A percentile compares a stretch with the other conserved stretches of the same genome.
phyloP scores from a whole-genome alignment of 2,113 vertebrate species.

The Cairina moschata region DNA sequence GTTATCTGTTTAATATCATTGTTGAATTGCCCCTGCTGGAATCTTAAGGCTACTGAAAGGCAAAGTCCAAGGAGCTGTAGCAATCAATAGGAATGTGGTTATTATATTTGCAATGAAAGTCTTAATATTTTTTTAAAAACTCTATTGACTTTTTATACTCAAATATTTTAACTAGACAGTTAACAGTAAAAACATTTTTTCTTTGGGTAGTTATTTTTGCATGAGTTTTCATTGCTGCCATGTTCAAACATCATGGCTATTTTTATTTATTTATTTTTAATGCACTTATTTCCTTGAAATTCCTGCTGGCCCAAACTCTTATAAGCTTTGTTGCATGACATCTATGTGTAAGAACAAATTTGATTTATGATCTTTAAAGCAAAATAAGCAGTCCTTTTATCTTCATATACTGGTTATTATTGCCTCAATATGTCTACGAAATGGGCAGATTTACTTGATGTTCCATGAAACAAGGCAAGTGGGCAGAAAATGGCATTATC shows the following conservation, averaged over 20 bases:
- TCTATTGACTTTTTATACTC: not conserved
- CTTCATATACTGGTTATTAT: not conserved
- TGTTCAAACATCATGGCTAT: not conserved
- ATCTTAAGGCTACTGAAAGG: not conserved
- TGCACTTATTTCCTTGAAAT: not conserved
- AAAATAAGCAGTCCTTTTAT: conserved; percentile 13
- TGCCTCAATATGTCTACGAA: not conserved
- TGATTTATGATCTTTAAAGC: not conserved
- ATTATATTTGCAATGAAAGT: not conserved
- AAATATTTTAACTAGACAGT: not conserved
- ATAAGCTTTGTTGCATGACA: not conserved
- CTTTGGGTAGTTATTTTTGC: not conserved
- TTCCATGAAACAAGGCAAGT: conserved; percentile 9
- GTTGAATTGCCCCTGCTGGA: not conserved
- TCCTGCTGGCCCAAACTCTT: not conserved
- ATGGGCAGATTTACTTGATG: not conserved
- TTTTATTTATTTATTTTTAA: not conserved
- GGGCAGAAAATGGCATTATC: not conserved
- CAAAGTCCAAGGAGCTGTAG: not conserved
- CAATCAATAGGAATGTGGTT: not conserved
- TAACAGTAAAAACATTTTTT: not conserved
- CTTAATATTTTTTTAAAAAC: not conserved
- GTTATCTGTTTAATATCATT: not conserved
- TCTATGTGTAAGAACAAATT: not conserved
- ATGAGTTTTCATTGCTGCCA: not conserved